Conservation (phyloP, 2,797 vertebrate genomes). For the Epinephelus coioides region DNA sequence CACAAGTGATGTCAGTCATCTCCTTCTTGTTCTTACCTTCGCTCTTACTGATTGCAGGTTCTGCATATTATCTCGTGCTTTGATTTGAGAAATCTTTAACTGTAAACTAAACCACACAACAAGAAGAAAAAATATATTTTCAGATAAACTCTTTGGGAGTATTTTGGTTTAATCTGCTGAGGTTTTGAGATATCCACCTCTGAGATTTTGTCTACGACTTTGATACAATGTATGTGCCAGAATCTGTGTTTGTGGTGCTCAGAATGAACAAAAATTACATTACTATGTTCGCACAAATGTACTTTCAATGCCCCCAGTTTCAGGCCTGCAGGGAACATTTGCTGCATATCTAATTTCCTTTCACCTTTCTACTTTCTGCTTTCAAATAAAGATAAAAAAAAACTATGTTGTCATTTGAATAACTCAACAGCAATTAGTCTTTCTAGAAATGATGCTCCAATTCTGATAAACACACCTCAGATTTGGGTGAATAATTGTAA, state of each 20-base stretch:
- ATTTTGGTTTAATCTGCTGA: background rate
- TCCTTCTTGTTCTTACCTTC: background rate
- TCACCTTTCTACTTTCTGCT: background rate
- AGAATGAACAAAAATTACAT: background rate
- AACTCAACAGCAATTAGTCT: too few relatives aligned
- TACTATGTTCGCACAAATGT: background rate
- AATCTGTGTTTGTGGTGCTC: background rate
- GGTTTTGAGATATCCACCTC: background rate
- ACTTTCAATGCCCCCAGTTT: background rate
- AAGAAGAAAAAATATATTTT: background rate
- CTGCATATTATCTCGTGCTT: background rate
- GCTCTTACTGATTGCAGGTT: background rate
- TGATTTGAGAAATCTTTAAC: background rate
- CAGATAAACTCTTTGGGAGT: background rate
- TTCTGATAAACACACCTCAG: too few relatives aligned
- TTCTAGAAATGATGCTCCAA: too few relatives aligned
- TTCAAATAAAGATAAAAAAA: background rate
- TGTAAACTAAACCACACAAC: background rate
- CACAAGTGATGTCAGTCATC: conserved; percentile 5
- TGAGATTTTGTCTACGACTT: background rate
- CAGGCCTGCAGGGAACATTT: background rate
- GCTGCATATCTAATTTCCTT: background rate
- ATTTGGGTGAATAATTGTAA: too few relatives aligned
- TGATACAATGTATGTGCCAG: background rate
- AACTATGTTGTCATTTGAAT: too few relatives aligned